Percentiles rank a stretch among this genome's conserved stretches.
phyloP scores from a whole-genome alignment of 2,113 vertebrate genomes.

The Mastomys natalensis region DNA sequence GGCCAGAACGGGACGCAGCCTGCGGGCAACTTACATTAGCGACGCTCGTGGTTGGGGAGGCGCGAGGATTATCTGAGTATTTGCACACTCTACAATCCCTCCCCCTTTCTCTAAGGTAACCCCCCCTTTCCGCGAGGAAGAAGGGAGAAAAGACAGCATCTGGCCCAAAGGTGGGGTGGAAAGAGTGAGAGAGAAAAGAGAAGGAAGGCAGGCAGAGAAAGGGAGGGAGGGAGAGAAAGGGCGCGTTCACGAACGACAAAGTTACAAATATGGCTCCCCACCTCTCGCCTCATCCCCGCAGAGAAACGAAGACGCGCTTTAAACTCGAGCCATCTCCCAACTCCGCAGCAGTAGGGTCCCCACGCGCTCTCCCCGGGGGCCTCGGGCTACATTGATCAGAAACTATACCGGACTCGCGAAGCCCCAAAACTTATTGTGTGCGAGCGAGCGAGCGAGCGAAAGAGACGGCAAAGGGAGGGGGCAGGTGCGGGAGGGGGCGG shows the following conservation, averaged over 20 bases:
- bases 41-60: conserved; percentile 57
- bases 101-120: conserved; percentile 47
- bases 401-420: conserved; percentile 80
- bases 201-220: conserved; percentile 77
- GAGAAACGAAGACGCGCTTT: conserved; percentile 87
- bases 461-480: conserved; percentile 61
- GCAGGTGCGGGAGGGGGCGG: conserved; percentile 65
- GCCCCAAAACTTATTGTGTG: conserved; percentile 84
- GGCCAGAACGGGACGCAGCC: conserved; percentile 55
- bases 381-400: conserved; percentile 77
- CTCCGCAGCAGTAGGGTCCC: conserved; percentile 81
- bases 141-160: conserved; percentile 81
- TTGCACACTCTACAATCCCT: conserved; percentile 69
- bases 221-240: conserved; percentile 86
- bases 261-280: conserved; percentile 96
- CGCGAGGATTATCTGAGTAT: conserved; percentile 68
- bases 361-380: conserved; percentile 78
- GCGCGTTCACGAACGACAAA: conserved; percentile 94
- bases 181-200: conserved; percentile 79
- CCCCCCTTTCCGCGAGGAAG: conserved; percentile 6
- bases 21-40: conserved; percentile 72
- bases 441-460: conserved; percentile 36
- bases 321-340: conserved; percentile 84
- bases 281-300: conserved; percentile 91
- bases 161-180: conserved; percentile 82